These are phyloP conservation scores for Smittia aterrima DNA, from an alignment of 2,888 invertebrate genomes.

Conservation along the genomic window DNA sequence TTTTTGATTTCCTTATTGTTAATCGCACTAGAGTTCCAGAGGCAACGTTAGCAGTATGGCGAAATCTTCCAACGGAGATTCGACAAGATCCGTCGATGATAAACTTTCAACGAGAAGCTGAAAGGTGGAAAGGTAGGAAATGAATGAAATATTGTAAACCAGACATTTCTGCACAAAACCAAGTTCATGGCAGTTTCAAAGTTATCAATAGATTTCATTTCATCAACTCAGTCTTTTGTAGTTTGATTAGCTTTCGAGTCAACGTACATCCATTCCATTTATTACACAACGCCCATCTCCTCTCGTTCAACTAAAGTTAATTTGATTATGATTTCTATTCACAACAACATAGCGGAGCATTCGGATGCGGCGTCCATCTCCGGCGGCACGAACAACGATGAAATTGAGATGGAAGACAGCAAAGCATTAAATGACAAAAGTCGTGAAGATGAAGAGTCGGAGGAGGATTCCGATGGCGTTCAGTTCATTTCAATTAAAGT, in stretches of 20 bases:
- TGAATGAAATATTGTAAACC: too few relatives aligned
- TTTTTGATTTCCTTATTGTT: conserved; percentile 44
- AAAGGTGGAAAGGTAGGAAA: conserved; percentile 50
- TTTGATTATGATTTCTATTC: conserved; percentile 22
- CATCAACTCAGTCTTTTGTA: conserved; percentile 24
- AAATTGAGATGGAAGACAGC: conserved; percentile 27
- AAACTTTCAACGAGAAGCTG: conserved; percentile 57
- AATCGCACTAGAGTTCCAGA: conserved; percentile 61
- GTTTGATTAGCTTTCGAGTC: background rate
- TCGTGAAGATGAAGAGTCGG: background rate
- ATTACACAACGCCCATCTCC: background rate
- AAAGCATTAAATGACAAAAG: background rate
- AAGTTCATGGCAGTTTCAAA: background rate
- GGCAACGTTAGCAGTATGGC: conserved; percentile 64
- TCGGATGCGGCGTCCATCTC: background rate
- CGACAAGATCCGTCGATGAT: conserved; percentile 65
- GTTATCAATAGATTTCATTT: background rate
- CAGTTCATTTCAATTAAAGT: conserved; percentile 47
- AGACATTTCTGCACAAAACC: too few relatives aligned
- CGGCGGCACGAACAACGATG: conserved; percentile 6
- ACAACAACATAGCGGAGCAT: background rate
- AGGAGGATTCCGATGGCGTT: conserved; percentile 44
- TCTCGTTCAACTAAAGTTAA: background rate
- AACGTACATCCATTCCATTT: background rate
- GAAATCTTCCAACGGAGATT: conserved; percentile 64